Evolutionary conservation across 2,113 vertebrate species (phyloP), one percentile per base, ranked within the genome.

Genomic region (Paratilapia polleni): DNA sequence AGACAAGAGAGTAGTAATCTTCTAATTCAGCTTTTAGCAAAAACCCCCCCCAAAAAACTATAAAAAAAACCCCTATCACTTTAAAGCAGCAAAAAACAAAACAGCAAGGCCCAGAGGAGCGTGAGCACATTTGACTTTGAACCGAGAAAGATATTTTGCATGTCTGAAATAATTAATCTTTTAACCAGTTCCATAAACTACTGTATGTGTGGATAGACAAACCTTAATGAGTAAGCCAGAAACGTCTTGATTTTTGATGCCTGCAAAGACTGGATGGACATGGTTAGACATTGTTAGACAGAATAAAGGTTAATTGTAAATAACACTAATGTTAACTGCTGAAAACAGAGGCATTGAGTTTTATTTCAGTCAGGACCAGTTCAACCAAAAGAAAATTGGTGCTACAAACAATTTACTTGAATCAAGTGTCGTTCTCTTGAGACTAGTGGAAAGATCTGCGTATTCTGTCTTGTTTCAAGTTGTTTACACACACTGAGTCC

Each of bases 341-440:
- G 63, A 1, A 3, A 66, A 28, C 8, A 28, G 11, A 68, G 64
- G 47, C 41, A 68, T 22, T 19, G 26, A 47, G 26, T 26, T 22
- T 19, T 22, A 6, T n/a, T 43, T 68, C 24, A 47, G 22, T 11
- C 38, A 68, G 43, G 14, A 68, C 41, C 26, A 47, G 2, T 14
- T 26, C 8, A 68, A 20, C 15, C n/a, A 66, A 43, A 47, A 24
- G 22, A 68, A 66, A 6, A 6, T 12, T 41, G 28, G 28, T 31
- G 4, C 38, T 41, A 11, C 38, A 78, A 81, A 84, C 31, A 2
- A 41, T 89, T 87, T 82, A 75, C 47, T 57, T 8, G 20, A 78
- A 76, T 80, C 47, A 74, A 84, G 76, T 84, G 76, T 56, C 15
- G 34, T 57, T 83, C 78, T 82, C 62, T 64, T 57, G 76, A 85